phyloP scores from a whole-genome alignment of 2,888 invertebrate species.

The Synergus japonicus region DNA sequence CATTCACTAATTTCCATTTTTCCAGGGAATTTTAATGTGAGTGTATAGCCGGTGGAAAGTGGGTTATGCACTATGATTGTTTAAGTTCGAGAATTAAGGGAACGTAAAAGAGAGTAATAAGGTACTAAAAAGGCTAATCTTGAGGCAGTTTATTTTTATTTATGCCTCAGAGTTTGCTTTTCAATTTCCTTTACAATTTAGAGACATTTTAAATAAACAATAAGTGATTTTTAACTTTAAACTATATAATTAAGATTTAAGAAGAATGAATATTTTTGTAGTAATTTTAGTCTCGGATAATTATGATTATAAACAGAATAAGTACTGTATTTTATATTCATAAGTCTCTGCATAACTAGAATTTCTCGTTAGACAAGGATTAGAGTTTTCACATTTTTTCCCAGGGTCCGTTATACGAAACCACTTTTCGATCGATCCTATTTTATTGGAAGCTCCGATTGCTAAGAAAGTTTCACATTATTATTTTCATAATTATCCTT shows the following conservation, averaged over 20 bases:
- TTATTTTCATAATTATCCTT: background rate
- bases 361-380: slow-evolving; percentile 18
- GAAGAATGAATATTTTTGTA: background rate
- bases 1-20: slow-evolving; percentile 24
- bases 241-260: background rate
- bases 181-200: background rate
- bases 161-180: background rate
- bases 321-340: slow-evolving; percentile 11
- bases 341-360: slow-evolving; percentile 21
- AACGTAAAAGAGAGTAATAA: background rate
- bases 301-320: slow-evolving; percentile 15
- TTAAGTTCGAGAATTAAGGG: slow-evolving; percentile 18
- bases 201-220: background rate
- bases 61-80: slow-evolving; percentile 5
- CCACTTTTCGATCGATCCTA: background rate
- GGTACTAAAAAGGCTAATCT: background rate
- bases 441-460: background rate
- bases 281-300: background rate
- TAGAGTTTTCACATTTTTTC: slow-evolving; percentile 23
- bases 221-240: background rate
- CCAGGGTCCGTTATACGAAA: background rate
- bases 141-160: background rate
- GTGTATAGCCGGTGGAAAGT: slow-evolving; percentile 25
- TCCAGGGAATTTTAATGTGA: slow-evolving; percentile 21
- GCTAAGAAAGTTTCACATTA: background rate